These are phyloP conservation scores for Panorpa germanica DNA, from an alignment of 2,888 invertebrate genomes.

Conservation along the genomic window DNA sequence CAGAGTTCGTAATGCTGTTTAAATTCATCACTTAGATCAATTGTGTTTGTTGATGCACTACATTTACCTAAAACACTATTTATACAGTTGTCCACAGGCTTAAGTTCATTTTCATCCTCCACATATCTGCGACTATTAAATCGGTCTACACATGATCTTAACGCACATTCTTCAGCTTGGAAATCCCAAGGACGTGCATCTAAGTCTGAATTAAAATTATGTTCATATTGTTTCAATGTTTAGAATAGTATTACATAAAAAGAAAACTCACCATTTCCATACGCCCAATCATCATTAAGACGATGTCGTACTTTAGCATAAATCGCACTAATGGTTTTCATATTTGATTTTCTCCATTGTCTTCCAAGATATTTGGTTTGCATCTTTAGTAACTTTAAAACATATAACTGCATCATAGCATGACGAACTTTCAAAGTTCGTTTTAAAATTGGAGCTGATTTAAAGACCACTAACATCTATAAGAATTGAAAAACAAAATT, in stretches of 20 bases:
- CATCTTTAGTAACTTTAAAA: slow-evolving; percentile 95
- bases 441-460: slow-evolving; percentile 96
- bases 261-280: slow-evolving; percentile 60
- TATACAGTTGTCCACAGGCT: slow-evolving; percentile 18
- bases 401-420: slow-evolving; percentile 95
- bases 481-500: slow-evolving; percentile 10
- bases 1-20: slow-evolving; percentile 86
- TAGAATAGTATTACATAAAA: not conserved
- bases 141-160: slow-evolving; percentile 85
- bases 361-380: slow-evolving; percentile 97
- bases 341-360: slow-evolving; percentile 98
- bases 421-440: slow-evolving; percentile 88
- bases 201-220: slow-evolving; percentile 48
- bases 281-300: slow-evolving; percentile 99
- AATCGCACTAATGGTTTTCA: slow-evolving; percentile 99
- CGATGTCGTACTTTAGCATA: slow-evolving; percentile 93
- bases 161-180: slow-evolving; percentile 89
- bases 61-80: slow-evolving; percentile 61
- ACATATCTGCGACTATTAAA: slow-evolving; percentile 88
- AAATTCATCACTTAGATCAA: slow-evolving; percentile 81
- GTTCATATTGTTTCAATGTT: not conserved
- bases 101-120: slow-evolving; percentile 15
- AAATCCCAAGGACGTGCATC: slow-evolving; percentile 98
- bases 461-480: slow-evolving; percentile 93
- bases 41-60: too few relatives aligned